Evolutionary conservation across 2,888 invertebrate species (phyloP).

Genomic region (Fragum sueziense): DNA sequence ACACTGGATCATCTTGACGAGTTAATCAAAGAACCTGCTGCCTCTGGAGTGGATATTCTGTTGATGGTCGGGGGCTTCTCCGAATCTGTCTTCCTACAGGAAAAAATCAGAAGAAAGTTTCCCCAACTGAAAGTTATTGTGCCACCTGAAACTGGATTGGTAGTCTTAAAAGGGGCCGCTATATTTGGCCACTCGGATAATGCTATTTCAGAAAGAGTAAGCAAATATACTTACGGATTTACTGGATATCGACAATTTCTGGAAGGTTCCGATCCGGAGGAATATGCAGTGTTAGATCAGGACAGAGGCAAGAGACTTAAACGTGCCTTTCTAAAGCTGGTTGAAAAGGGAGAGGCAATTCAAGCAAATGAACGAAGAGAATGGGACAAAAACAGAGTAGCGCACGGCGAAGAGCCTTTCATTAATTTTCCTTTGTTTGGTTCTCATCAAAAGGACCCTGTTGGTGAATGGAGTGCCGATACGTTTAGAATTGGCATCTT

Average conservation of each 20-base stretch:
- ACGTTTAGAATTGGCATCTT: not conserved
- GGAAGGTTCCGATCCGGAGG: not conserved
- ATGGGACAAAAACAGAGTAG: not conserved
- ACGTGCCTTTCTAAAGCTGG: not conserved
- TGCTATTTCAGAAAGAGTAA: not conserved
- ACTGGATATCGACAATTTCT: not conserved
- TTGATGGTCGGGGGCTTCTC: not conserved
- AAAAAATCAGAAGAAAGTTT: not conserved
- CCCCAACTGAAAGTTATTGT: not conserved
- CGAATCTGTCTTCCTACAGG: not conserved
- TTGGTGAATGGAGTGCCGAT: not conserved
- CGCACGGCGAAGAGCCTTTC: not conserved
- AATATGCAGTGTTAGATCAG: not conserved
- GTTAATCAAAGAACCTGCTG: not conserved
- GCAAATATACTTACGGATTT: slow-evolving; percentile 2
- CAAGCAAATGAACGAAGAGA: not conserved
- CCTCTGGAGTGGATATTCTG: not conserved
- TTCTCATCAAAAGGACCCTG: not conserved
- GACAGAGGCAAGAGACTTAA: not conserved
- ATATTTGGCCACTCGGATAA: not conserved
- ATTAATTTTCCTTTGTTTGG: not conserved
- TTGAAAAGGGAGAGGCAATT: not conserved
- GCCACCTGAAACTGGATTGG: not conserved
- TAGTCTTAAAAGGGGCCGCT: not conserved
- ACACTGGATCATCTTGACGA: not conserved